phyloP scores from a whole-genome alignment of 2,797 vertebrate species.

The Leuciscus waleckii region DNA sequence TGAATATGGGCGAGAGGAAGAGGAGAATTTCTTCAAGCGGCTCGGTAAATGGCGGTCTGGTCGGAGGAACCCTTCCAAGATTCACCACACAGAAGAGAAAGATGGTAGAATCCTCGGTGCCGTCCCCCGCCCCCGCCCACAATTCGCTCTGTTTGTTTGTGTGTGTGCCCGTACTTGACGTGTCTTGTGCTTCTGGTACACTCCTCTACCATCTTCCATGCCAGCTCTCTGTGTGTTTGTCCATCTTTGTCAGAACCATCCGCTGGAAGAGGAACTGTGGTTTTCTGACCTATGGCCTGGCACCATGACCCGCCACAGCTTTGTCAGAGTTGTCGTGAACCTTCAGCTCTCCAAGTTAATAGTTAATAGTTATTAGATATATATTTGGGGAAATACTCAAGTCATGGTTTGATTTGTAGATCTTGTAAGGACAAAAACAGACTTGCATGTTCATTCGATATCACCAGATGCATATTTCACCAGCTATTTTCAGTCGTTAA shows the following conservation, averaged over 20 bases:
- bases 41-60: slow-evolving; percentile 97
- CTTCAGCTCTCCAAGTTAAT: slow-evolving; percentile 40
- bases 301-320: slow-evolving; percentile 40
- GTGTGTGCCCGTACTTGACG: slow-evolving; percentile 64
- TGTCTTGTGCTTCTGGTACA: slow-evolving; percentile 62
- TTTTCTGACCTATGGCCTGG: slow-evolving; percentile 44
- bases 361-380: slow-evolving; percentile 13
- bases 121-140: slow-evolving; percentile 73
- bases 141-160: slow-evolving; percentile 66
- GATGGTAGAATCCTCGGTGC: slow-evolving; percentile 88
- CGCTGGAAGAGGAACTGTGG: slow-evolving; percentile 45
- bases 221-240: slow-evolving; percentile 61
- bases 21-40: slow-evolving; percentile 99
- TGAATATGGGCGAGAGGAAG: slow-evolving; percentile 94
- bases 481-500: slow-evolving; percentile 12
- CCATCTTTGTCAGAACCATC: slow-evolving; percentile 52
- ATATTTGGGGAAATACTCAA: background rate
- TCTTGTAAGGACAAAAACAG: background rate
- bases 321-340: slow-evolving; percentile 40
- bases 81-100: slow-evolving; percentile 96
- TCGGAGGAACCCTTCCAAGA: slow-evolving; percentile 91
- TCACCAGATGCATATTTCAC: slow-evolving; percentile 44
- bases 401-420: background rate
- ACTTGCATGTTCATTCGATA: slow-evolving; percentile 38
- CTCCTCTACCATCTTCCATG: slow-evolving; percentile 68